phyloP scores from a whole-genome alignment of 2,113 vertebrate species.

The Sciurus niger region DNA sequence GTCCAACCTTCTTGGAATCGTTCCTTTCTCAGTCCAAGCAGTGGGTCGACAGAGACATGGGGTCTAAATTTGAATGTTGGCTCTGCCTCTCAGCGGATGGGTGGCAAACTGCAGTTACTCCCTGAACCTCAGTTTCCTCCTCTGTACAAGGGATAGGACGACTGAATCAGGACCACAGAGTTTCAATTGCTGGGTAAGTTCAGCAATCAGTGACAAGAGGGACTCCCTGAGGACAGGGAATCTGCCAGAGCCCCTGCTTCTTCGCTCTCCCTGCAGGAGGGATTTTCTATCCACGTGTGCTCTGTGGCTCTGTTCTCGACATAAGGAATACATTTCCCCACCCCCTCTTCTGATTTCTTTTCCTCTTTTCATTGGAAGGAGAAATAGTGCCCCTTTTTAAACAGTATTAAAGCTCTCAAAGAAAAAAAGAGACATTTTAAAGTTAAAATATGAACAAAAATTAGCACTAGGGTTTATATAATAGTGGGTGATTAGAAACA shows the following conservation, averaged over 20 bases:
- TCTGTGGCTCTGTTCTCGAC: not conserved
- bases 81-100: not conserved
- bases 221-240: not conserved
- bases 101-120: not conserved
- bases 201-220: not conserved
- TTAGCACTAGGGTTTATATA: not conserved
- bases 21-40: not conserved
- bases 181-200: not conserved
- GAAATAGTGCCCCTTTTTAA: not conserved
- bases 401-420: not conserved
- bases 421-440: constrained; percentile 33
- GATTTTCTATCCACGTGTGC: rapidly evolving
- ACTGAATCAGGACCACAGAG: too few species aligned
- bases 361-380: not conserved
- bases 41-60: rapidly evolving
- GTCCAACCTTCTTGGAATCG: rapidly evolving
- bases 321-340: not conserved
- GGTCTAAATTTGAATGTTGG: not conserved
- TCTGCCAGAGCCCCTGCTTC: not conserved
- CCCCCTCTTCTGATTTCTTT: not conserved
- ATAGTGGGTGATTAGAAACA: not conserved
- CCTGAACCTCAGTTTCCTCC: not conserved
- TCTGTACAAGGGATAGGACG: not conserved
- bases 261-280: not conserved
- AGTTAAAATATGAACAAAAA: constrained; percentile 41